Base-by-base conservation (phyloP, 2,888 invertebrate genomes). In the Eristalis tenax region DNA sequence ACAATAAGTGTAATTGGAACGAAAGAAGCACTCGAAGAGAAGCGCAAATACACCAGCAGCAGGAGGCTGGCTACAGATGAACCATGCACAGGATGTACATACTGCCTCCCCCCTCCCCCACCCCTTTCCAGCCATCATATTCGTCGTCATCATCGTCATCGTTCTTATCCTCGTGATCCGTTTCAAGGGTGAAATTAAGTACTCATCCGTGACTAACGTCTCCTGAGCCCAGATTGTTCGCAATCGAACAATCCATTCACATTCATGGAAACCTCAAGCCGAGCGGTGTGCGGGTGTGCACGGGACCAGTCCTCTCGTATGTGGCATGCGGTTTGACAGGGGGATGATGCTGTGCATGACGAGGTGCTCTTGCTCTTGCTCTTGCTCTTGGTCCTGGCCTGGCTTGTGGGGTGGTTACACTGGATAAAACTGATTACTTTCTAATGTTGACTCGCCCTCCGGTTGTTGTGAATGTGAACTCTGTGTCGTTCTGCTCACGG, bases 191-290 rank as follows among this genome's bases (percentile, higher is more conserved):
- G 90, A 90, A 90, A 90, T 90, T 90, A 91, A 91, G 91, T 91
- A 91, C 92, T 91, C 91, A 90, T 90, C 91, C 91, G 89, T 91
- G 90, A 91, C 91, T 90, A 92, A 92, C 90, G 90, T 89, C 83
- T 82, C 66, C 83, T 89, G 84, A 81, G 84, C 89, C 88, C 88
- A 85, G 88, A 89, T 88, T 87, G 88, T 81, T 88, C 77, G 85
- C 88, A 88, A 89, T 86, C 88, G 81, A 85, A 50, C 50, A 84
- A 87, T 85, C 81, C 80, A 85, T 83, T 78, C 83, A 68, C 83
- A 83, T 87, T 87, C 83, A 83, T 76, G 75, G 61, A 69, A 83
- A 87, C 87, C 87, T 87, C 87, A 83, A 83, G 73, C 73, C 38
- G 79, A 76, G 79, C 74, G 85, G 74, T 71, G 35, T 59, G 61